These are phyloP conservation scores for Sebastiscus albofasciatus DNA, from an alignment of 2,797 vertebrate species.

Conservation along the genomic window DNA sequence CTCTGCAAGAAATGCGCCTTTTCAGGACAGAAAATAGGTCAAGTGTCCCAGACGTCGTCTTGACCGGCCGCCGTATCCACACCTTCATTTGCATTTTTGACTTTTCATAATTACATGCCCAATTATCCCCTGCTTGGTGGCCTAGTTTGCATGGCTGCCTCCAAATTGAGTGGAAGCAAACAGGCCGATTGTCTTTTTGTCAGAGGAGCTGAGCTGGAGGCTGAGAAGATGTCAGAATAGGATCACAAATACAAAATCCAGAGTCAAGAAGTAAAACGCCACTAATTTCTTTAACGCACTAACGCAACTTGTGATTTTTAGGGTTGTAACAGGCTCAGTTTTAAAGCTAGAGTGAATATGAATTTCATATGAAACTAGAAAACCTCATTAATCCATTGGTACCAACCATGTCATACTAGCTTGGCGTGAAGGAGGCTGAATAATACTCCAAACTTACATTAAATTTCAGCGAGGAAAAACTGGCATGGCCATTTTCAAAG, in stretches of 20 bases:
- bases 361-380: no score
- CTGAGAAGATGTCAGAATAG: neutral
- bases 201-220: neutral
- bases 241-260: neutral
- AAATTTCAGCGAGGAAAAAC: no score
- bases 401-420: no score
- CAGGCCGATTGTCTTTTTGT: constrained; percentile 32
- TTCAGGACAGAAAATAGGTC: constrained; percentile 80
- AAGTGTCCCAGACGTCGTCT: constrained; percentile 80
- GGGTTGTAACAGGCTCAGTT: no score
- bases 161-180: constrained; percentile 37
- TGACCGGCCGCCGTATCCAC: constrained; percentile 66
- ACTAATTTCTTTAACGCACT: no score
- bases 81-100: constrained; percentile 82
- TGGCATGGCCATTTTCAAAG: no score
- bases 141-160: constrained; percentile 77
- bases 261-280: neutral
- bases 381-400: no score
- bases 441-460: no score
- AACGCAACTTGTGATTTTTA: no score
- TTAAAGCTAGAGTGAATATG: no score
- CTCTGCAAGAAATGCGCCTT: constrained; percentile 71
- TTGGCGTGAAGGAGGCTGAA: no score
- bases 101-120: constrained; percentile 80
- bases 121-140: constrained; percentile 80